Conservation (phyloP, 2,888 invertebrate genomes). For the Portevinia maculata region DNA sequence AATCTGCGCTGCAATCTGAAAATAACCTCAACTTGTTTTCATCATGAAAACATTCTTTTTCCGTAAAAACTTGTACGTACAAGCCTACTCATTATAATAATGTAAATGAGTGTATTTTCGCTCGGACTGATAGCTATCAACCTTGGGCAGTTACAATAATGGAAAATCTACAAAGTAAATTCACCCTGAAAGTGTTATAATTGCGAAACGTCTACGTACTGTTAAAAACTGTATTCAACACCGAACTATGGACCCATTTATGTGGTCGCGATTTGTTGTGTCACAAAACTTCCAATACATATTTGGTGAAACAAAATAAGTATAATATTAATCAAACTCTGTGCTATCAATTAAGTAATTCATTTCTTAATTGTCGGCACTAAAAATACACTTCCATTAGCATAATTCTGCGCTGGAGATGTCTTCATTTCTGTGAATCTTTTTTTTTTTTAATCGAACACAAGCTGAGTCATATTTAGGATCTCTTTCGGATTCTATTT, state of each 20-base stretch:
- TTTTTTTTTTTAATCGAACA: neutral
- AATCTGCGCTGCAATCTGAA: conserved; percentile 34
- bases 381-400: conserved; percentile 62
- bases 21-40: conserved; percentile 18
- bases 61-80: neutral
- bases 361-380: conserved; percentile 42
- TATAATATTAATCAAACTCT: conserved; percentile 20
- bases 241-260: neutral
- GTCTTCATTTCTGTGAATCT: conserved; percentile 4
- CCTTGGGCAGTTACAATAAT: conserved; percentile 21
- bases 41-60: conserved; percentile 9
- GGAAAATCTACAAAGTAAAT: neutral
- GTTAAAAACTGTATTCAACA: neutral
- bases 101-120: conserved; percentile 8
- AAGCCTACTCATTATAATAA: conserved; percentile 6
- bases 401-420: conserved; percentile 28
- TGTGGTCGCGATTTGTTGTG: neutral
- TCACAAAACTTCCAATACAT: neutral
- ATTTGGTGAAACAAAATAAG: conserved; percentile 36
- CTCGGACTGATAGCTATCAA: conserved; percentile 16
- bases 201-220: neutral
- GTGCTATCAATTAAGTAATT: conserved; percentile 58
- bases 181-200: neutral
- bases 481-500: conserved; percentile 50
- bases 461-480: conserved; percentile 49